Evolutionary conservation across 2,797 vertebrate genomes (phyloP).

Genomic region (Nasua narica): DNA sequence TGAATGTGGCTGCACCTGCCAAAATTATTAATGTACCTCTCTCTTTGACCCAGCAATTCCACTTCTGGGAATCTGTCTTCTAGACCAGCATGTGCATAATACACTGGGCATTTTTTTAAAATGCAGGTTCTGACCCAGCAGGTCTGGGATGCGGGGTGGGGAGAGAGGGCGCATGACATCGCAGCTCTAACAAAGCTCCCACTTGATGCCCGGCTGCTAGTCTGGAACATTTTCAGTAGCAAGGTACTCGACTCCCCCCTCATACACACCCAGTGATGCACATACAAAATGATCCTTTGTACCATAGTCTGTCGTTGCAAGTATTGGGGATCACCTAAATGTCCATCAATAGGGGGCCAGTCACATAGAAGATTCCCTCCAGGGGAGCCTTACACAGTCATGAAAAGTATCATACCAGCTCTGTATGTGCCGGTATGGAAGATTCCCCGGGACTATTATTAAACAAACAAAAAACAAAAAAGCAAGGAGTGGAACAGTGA

Average conservation of each 20-base stretch:
- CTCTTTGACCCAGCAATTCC: background rate
- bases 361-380: background rate
- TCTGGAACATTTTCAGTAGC: background rate
- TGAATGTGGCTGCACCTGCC: background rate
- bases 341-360: background rate
- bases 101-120: background rate
- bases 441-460: background rate
- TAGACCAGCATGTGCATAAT: background rate
- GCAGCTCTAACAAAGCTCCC: background rate
- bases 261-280: accelerated
- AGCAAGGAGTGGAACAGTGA: background rate
- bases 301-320: background rate
- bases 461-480: background rate
- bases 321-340: background rate
- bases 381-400: background rate
- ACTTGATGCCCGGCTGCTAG: background rate
- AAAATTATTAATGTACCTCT: background rate
- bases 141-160: background rate
- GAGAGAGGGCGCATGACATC: background rate
- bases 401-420: background rate
- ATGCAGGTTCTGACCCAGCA: background rate
- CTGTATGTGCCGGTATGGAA: background rate
- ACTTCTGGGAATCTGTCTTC: background rate
- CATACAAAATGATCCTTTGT: background rate
- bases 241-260: background rate